Evolutionary conservation across 2,113 vertebrate species (phyloP).

Genomic region (Tor tambroides): DNA sequence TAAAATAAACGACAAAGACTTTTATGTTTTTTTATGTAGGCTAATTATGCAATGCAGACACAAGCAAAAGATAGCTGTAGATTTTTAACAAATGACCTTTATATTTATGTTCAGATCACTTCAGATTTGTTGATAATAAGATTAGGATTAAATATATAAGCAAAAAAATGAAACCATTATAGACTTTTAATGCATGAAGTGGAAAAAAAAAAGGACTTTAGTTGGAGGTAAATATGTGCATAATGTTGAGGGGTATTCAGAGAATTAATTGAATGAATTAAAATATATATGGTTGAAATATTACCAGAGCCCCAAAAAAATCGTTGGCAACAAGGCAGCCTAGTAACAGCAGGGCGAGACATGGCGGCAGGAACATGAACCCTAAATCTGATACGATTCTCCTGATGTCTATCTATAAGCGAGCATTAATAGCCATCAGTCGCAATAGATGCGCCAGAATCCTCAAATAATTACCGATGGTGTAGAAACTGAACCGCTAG

Average conservation of each 20-base stretch:
- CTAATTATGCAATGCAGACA: background rate
- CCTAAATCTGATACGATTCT: background rate
- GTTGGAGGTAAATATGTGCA: background rate
- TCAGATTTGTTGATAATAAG: background rate
- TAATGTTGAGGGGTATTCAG: background rate
- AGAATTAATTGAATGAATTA: background rate
- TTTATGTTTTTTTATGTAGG: background rate
- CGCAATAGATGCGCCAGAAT: background rate
- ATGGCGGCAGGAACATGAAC: background rate
- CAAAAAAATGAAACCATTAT: background rate
- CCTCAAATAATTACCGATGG: conserved; percentile 24
- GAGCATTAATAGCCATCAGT: background rate
- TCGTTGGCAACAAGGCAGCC: background rate
- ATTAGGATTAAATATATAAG: background rate
- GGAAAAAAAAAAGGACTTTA: background rate
- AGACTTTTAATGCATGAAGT: background rate
- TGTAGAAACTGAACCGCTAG: conserved; percentile 30
- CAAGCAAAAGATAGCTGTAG: background rate
- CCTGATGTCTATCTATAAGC: background rate
- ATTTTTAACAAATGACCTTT: too few relatives aligned
- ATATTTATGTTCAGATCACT: too few relatives aligned
- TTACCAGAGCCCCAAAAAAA: background rate
- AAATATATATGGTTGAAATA: background rate
- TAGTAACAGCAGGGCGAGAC: conserved; percentile 11
- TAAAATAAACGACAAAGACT: background rate